Evolutionary conservation across 2,113 vertebrate species (phyloP).

Genomic region (Zosterops hypoxanthus): DNA sequence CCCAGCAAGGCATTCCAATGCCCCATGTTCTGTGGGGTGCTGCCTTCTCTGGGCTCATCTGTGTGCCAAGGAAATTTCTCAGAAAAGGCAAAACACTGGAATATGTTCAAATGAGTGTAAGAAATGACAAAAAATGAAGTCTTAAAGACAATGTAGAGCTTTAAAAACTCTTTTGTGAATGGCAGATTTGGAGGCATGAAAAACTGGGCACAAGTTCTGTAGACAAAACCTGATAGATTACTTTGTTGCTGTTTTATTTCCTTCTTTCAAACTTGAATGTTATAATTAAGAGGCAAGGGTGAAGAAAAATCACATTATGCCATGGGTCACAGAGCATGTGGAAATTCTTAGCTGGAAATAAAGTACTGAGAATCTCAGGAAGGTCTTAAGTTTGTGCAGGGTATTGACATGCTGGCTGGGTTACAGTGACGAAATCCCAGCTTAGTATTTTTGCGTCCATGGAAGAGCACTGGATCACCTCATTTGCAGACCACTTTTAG

Average conservation of each 20-base stretch:
- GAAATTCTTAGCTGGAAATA: neutral
- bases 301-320: neutral
- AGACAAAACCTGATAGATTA: neutral
- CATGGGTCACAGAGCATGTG: neutral
- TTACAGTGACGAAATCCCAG: neutral
- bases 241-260: neutral
- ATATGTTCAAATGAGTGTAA: neutral
- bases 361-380: neutral
- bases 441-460: neutral
- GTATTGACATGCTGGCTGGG: neutral
- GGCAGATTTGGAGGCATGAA: neutral
- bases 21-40: neutral
- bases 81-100: neutral
- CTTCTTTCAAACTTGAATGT: neutral
- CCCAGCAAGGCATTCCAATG: neutral
- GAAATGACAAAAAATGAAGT: neutral
- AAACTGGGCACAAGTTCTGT: neutral
- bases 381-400: neutral
- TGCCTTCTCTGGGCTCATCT: neutral
- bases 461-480: neutral
- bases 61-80: neutral
- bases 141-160: neutral
- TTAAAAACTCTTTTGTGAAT: neutral
- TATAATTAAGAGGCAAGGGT: neutral
- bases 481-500: neutral